These are phyloP conservation scores for Phlogophora meticulosa DNA, from an alignment of 2,888 invertebrate genomes.

Conservation along the genomic window DNA sequence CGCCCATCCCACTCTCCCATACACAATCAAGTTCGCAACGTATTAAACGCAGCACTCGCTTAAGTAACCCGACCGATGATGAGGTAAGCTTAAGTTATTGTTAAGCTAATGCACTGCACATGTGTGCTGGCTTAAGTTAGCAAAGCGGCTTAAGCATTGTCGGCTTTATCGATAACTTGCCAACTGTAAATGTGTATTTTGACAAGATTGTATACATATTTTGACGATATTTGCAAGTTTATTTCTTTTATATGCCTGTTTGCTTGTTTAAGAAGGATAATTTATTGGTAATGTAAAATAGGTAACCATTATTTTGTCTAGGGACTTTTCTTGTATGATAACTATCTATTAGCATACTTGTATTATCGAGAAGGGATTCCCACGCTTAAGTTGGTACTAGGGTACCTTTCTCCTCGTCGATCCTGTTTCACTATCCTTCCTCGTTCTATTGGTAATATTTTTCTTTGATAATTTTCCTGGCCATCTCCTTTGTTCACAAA, in stretches of 20 bases:
- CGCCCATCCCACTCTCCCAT: conserved; percentile 4
- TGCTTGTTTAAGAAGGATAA: conserved; percentile 1
- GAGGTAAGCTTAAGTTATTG: conserved; percentile 78
- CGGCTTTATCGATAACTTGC: conserved; percentile 54
- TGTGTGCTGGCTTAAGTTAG: conserved; percentile 62
- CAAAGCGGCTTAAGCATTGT: conserved; percentile 67
- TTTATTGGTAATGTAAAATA: conserved; percentile 8
- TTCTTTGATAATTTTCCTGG: no score
- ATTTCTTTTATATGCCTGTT: conserved; percentile 21
- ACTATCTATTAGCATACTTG: conserved; percentile 12
- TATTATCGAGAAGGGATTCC: neutral
- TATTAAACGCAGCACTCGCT: conserved; percentile 70
- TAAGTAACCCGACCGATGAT: conserved; percentile 71
- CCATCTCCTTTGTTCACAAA: neutral
- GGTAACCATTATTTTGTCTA: neutral
- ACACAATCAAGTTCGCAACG: conserved; percentile 29
- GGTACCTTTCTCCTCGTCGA: neutral
- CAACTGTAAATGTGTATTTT: conserved; percentile 54
- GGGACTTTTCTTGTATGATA: neutral
- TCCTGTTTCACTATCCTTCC: neutral
- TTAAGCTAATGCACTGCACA: conserved; percentile 74
- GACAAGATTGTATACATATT: conserved; percentile 50
- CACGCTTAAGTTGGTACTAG: no score
- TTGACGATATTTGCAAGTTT: conserved; percentile 32
- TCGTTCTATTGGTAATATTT: neutral